Evolutionary conservation across 2,888 invertebrate genomes (phyloP).

Genomic region (Drosophila rubida): DNA sequence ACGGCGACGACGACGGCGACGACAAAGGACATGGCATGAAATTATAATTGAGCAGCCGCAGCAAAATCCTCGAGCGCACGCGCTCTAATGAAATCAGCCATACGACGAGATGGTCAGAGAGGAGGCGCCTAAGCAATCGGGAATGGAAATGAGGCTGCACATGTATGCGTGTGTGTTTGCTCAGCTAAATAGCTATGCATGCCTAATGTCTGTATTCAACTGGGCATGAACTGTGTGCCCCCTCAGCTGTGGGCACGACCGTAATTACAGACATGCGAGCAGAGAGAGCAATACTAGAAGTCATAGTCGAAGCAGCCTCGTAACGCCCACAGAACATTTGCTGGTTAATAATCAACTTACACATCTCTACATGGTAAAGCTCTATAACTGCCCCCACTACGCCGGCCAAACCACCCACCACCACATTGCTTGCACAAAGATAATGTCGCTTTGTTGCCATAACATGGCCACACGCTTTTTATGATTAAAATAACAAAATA

Average conservation of each 20-base stretch:
- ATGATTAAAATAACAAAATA: conserved; percentile 69
- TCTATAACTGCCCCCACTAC: not conserved
- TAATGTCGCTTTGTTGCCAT: conserved; percentile 56
- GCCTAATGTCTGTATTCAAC: conserved; percentile 75
- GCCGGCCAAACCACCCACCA: not conserved
- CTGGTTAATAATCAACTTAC: conserved; percentile 74
- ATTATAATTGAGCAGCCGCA: conserved; percentile 74
- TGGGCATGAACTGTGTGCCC: conserved; percentile 56
- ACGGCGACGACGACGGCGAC: conserved; percentile 13
- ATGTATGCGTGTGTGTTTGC: conserved; percentile 36
- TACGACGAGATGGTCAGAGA: not conserved
- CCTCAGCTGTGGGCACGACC: conserved; percentile 45
- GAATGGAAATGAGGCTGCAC: conserved; percentile 35
- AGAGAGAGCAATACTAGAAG: conserved; percentile 15
- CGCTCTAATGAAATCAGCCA: conserved; percentile 63
- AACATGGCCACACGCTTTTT: conserved; percentile 65
- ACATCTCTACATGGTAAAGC: conserved; percentile 45
- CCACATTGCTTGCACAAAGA: conserved; percentile 21
- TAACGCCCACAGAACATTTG: conserved; percentile 35
- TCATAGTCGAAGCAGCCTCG: not conserved
- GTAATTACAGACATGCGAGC: conserved; percentile 72
- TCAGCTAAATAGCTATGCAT: conserved; percentile 72
- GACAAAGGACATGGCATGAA: conserved; percentile 50
- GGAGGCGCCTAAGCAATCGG: not conserved
- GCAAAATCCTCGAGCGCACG: conserved; percentile 66